Base-by-base conservation (phyloP, 2,113 vertebrate species). In the Podilymbus podiceps region DNA sequence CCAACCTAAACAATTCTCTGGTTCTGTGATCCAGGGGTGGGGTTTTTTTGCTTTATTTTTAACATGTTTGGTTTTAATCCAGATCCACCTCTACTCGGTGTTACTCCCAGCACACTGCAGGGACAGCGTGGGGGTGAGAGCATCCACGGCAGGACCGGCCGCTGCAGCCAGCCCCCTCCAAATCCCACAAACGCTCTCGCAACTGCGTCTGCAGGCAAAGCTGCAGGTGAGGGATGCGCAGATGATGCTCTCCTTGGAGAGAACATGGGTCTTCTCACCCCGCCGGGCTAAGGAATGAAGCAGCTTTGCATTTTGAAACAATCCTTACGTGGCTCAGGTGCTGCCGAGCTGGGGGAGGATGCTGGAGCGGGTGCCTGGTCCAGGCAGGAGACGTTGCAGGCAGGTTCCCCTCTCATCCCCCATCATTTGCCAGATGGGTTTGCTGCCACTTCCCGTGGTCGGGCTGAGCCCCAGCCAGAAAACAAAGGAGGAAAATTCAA, bases 161-260 rank as follows among this genome's bases (percentile, higher is more conserved):
- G 1, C 27, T 28, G 30, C 73, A 76, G 31, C 11, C 64, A 64
- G 28, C 13, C 3, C 28, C 46, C 49, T 8, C 35, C 44, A 86
- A 67, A 75, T 56, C 60, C 76, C 58, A 40, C 67, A 44, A 11
- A 62, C 12, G 2, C 44, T 49, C 58, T 44, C 7, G 13, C 46
- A 76, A 59, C 1, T 0, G 0, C 11, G 31, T 58, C 49, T 18
- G 10, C 8, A 9, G 47, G n/a, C 1, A 0, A 67, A 89, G 38
- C 53, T 24, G 53, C 74, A 82, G 64, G 55, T 62, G 78, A 81
- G 78, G 69, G 60, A 52, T 15, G 40, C 3, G 40, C 31, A 20
- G 59, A n/a, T 11, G 86, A 38, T 60, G 63, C 58, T 42, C n/a
- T 75, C 58, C 62, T 53, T 2, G 6, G 72, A 53, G 69, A 58